Percentiles rank a stretch among this genome's conserved stretches.
Evolutionary conservation across 2,113 vertebrate species (phyloP).

Genomic region (Pseudorectes ferrugineus): DNA sequence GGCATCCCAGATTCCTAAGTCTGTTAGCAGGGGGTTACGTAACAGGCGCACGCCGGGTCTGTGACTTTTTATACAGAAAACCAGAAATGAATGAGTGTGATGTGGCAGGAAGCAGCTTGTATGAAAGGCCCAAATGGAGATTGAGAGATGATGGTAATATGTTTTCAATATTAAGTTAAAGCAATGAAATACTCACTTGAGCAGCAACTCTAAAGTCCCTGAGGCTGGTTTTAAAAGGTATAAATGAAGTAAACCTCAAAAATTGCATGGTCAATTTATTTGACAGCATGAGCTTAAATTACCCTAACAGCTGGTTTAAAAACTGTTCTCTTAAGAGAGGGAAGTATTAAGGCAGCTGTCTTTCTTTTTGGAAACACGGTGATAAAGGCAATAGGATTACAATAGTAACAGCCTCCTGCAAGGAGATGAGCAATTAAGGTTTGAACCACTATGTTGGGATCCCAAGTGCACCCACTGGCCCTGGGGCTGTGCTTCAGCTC

Average conservation of each 20-base stretch:
- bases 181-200: not conserved
- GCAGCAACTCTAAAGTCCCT: not conserved
- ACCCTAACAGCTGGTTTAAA: constrained; percentile 35
- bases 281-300: constrained; percentile 27
- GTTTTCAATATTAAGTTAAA: constrained; percentile 2
- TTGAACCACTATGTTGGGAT: rapidly evolving
- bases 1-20: not conserved
- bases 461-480: rapidly evolving
- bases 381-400: constrained; percentile 7
- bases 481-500: not conserved
- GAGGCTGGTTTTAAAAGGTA: constrained; percentile 8
- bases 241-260: constrained; percentile 45
- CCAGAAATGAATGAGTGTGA: constrained; percentile 17
- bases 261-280: constrained; percentile 40
- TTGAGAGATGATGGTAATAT: not conserved
- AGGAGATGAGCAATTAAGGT: not conserved
- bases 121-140: not conserved
- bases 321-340: not conserved
- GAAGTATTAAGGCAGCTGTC: constrained; percentile 14
- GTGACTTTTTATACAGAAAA: not conserved
- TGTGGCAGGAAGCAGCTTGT: constrained; percentile 23
- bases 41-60: not conserved
- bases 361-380: not conserved
- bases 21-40: not conserved
- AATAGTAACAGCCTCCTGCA: not conserved